Evolutionary conservation across 1,140 invertebrate genomes (phyloP), one percentile per base, ranked within the genome.

Genomic region (Drosophila azteca): DNA sequence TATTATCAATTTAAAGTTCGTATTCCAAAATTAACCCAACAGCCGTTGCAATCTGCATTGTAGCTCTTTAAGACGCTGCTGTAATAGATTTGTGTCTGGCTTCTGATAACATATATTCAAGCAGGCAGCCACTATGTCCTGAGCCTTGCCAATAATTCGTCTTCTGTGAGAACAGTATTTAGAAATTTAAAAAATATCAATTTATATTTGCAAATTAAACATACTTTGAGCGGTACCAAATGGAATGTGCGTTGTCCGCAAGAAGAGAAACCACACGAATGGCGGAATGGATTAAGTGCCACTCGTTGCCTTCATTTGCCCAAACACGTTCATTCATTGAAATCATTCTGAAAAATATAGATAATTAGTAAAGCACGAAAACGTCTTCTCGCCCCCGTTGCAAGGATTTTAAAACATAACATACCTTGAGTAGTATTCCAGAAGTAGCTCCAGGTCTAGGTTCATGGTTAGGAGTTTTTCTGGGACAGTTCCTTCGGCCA

Each of bases 271-370:
- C 93, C 76, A 96, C 92, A 78, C 93, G 93, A 41, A 94, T 94
- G 26, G 95, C 94, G 0, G 94, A 95, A 91, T 94, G 94, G 55
- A 95, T 95, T 31, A 96, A 92, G 92, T 96, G 95, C 91, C 95
- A 95, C 92, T 96, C 95, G 81, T 96, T 95, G 17, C 95, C 95
- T 92, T 95, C 94, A 24, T 94, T 94, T 50, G 95, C 92, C 95
- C 96, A 96, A 63, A 95, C 94, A 63, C 95, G 93, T 82, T 96
- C 95, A 85, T 96, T 95, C 77, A 95, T 93, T 29, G 95, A 94
- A 77, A 95, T 94, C 93, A 95, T 92, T 90, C 95, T 87, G 41
- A 26, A 70, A 29, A 29, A 49, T n/a, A 2, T 3, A 24, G 6
- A 44, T n/a, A 7, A 46, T 29, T 50, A 20, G 13, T 31, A 29